Evolutionary conservation across 2,797 vertebrate genomes (phyloP), one percentile per base, ranked within the genome.

Genomic region (Sebastes flavidus): DNA sequence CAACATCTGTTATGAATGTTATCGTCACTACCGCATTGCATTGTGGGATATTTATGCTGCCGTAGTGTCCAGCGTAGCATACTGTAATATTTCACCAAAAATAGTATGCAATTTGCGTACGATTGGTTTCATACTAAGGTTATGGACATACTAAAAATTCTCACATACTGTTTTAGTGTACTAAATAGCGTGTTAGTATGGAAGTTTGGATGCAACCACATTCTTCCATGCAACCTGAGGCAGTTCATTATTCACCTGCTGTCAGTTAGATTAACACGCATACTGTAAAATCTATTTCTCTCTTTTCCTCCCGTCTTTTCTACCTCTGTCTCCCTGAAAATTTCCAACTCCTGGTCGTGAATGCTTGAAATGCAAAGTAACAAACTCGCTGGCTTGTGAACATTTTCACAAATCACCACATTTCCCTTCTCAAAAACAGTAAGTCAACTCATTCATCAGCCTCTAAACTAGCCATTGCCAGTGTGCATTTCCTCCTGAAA

Each of bases 211-310:
- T 18, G 16, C 18, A 49, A 2, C 16, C 61, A 2, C 71, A 88
- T 85, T 88, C 89, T 76, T 89, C 73, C 72, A 86, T 52, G 42
- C 85, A 85, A 85, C 83, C 77, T 84, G 78, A 83, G 87, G 84
- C 68, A 85, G 55, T 83, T 85, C 83, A 86, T 91, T 85, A 90
- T 78, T 93, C 87, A 81, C 81, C 54, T 68, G 52, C 11, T 73
- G 54, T 36, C 70, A 72, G 58, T 56, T 46, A 58, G 46, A 78
- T 78, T 25, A 67, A 69, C 58, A 62, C 58, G 27, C 34, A 68
- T 22, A 36, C 30, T 30, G 13, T 8, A 38, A n/a, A 55, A 69
- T 72, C 38, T 32, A 22, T 42, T 69, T 27, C 62, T 8, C 29
- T 49, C 20, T 34, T 72, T 36, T 62, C 46, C n/a, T 59, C 12